Evolutionary conservation across 2,888 invertebrate genomes (phyloP).

Genomic region (Physocephala rufipes): DNA sequence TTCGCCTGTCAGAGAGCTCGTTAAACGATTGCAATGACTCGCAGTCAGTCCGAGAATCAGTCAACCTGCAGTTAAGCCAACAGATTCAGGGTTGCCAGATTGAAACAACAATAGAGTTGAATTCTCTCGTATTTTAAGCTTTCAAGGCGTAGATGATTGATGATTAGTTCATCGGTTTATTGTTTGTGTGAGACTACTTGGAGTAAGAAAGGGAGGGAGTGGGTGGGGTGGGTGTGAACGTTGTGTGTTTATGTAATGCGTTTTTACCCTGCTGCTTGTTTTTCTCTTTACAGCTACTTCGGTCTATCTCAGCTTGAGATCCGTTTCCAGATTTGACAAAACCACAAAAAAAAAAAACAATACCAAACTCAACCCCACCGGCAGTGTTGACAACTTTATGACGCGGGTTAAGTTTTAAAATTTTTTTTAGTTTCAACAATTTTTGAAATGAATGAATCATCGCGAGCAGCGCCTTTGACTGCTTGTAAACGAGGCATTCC

Average conservation of each 20-base stretch:
- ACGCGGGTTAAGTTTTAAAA: slow-evolving; percentile 7
- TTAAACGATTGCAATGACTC: not conserved
- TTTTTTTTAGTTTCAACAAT: slow-evolving; percentile 17
- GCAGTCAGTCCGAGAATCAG: not conserved
- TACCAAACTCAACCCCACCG: not conserved
- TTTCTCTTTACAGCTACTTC: not conserved
- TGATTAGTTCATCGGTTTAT: not conserved
- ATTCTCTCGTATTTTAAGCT: slow-evolving; percentile 17
- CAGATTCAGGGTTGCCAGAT: not conserved
- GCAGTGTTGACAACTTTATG: slow-evolving; percentile 14
- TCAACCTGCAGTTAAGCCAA: not conserved
- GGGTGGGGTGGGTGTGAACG: not conserved
- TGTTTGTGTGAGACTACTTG: not conserved
- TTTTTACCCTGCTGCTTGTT: not conserved
- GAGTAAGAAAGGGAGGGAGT: not conserved
- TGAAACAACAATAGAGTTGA: not conserved
- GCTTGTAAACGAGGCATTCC: not conserved
- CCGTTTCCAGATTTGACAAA: slow-evolving; percentile 16
- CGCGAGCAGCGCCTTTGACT: not conserved
- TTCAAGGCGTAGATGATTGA: slow-evolving; percentile 18
- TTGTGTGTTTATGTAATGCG: not conserved
- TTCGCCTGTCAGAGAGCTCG: not conserved
- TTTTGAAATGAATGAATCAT: slow-evolving; percentile 7
- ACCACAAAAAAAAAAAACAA: not conserved
- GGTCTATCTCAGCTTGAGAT: not conserved